Conservation (phyloP, 2,113 vertebrate species). For the Anhinga rufa region DNA sequence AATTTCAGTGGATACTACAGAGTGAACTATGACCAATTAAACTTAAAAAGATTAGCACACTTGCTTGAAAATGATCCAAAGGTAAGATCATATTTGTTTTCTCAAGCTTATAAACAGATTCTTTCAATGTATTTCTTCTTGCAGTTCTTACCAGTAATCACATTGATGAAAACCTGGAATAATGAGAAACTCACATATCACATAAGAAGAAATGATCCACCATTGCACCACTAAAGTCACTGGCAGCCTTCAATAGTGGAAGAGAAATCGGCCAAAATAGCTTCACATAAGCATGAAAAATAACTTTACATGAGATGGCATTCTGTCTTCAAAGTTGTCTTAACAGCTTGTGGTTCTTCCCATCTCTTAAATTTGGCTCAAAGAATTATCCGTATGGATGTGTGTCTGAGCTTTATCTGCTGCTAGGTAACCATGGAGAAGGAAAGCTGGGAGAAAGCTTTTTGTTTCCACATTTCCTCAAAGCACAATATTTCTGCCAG, state of each 20-base stretch:
- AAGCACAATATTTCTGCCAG: not conserved
- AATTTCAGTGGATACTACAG: slow-evolving; percentile 77
- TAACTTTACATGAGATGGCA: not conserved
- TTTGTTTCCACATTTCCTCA: not conserved
- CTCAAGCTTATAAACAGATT: not conserved
- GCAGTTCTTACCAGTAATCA: not conserved
- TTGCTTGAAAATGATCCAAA: slow-evolving; percentile 73
- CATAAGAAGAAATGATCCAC: not conserved
- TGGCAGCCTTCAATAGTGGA: not conserved
- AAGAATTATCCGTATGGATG: not conserved
- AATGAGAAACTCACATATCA: not conserved
- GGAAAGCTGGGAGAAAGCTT: not conserved
- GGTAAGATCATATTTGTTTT: slow-evolving; percentile 49
- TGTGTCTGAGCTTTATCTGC: not conserved
- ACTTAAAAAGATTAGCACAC: slow-evolving; percentile 67
- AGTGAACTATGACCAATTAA: slow-evolving; percentile 73
- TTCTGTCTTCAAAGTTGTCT: not conserved
- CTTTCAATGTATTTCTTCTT: not conserved
- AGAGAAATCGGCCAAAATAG: not conserved
- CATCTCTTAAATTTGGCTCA: not conserved
- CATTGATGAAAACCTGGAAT: not conserved
- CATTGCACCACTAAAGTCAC: not conserved
- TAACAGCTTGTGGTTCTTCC: not conserved
- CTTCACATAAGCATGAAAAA: not conserved
- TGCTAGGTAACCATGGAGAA: not conserved